Conservation (phyloP, 1,140 invertebrate species). For the Drosophila melanogaster region Release_6_plus_ISO1_MT NT_033779.5:5840501-5841000, state of each 20-base stretch:
- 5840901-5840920: too few species aligned
- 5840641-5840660: conserved; percentile 33
- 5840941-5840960: too few species aligned
- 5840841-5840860: too few species aligned
- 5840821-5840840: too few species aligned
- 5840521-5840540: conserved; percentile 20
- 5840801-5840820: too few species aligned
- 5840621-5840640: conserved; percentile 9
- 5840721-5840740: not conserved
- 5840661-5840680: conserved; percentile 24
- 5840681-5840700: conserved; percentile 13
- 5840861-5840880: too few species aligned
- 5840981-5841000: too few species aligned
- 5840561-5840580: not conserved
- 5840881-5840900: too few species aligned
- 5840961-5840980: too few species aligned
- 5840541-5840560: not conserved
- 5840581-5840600: conserved; percentile 14
- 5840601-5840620: conserved; percentile 8
- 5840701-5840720: conserved; percentile 10
- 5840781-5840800: too few species aligned
- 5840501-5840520: conserved; percentile 7
- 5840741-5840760: not conserved
- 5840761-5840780: not conserved
- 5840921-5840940: too few species aligned